Evolutionary conservation across 2,113 vertebrate species (phyloP).

Genomic region (Mungos mungo): DNA sequence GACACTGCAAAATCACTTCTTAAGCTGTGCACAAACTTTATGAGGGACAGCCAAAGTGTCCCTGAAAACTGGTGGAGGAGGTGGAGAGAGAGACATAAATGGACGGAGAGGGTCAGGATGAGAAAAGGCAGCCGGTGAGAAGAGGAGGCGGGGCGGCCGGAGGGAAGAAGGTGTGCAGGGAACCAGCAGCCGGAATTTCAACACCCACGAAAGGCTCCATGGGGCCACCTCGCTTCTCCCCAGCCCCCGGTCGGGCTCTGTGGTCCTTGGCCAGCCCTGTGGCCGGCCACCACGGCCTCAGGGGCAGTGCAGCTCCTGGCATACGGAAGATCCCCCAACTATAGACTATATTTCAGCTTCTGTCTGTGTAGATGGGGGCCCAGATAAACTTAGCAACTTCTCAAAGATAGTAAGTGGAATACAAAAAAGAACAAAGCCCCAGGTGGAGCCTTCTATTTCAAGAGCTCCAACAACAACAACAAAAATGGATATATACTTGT

Average conservation of each 20-base stretch:
- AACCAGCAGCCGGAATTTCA: rapidly evolving
- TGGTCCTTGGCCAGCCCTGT: background rate
- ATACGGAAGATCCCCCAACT: background rate
- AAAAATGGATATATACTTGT: background rate
- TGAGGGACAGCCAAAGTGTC: background rate
- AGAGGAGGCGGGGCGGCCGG: rapidly evolving
- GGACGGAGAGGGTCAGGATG: background rate
- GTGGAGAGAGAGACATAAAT: no score
- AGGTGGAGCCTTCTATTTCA: background rate
- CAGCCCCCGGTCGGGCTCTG: background rate
- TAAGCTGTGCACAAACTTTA: background rate
- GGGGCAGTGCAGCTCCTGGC: rapidly evolving
- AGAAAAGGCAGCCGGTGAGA: rapidly evolving
- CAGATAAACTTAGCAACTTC: background rate
- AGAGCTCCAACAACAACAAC: background rate
- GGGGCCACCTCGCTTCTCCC: rapidly evolving
- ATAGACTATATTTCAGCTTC: background rate
- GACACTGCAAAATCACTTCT: background rate
- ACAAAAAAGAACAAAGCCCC: background rate
- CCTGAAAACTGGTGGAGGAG: background rate
- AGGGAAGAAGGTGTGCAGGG: rapidly evolving
- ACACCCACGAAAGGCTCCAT: rapidly evolving
- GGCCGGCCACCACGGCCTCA: no score
- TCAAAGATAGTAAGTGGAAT: rapidly evolving
- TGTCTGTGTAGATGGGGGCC: background rate